These are phyloP conservation scores for Meganola albula DNA, from an alignment of 2,888 invertebrate species.

Conservation along the genomic window DNA sequence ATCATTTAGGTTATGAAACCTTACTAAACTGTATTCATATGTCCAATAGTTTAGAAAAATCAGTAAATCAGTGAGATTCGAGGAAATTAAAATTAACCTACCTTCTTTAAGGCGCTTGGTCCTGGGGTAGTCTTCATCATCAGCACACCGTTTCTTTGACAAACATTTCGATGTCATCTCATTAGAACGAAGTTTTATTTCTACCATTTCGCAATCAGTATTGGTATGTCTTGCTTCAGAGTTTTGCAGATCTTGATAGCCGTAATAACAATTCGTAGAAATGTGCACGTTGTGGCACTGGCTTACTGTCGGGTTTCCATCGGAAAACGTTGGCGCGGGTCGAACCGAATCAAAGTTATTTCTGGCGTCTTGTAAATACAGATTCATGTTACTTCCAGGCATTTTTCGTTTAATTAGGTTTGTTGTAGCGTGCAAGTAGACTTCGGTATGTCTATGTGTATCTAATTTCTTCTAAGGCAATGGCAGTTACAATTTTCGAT, in stretches of 20 bases:
- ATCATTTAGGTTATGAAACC: conserved; percentile 30
- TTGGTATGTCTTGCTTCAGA: conserved; percentile 35
- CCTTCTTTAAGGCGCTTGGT: conserved; percentile 66
- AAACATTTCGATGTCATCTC: conserved; percentile 34
- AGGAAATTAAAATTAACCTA: conserved; percentile 40
- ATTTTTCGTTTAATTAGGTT: conserved; percentile 33
- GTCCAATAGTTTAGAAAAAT: conserved; percentile 8
- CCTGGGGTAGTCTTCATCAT: conserved; percentile 50
- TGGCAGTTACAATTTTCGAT: too few relatives aligned
- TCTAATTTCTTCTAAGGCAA: too few relatives aligned
- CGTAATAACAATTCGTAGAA: conserved; percentile 74
- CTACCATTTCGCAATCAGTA: conserved; percentile 65
- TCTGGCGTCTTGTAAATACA: conserved; percentile 63
- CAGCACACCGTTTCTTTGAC: conserved; percentile 62
- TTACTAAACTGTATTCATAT: conserved; percentile 36
- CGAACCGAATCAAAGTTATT: conserved; percentile 68
- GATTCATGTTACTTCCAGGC: conserved; percentile 63
- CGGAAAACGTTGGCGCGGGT: conserved; percentile 60
- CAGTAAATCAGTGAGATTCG: conserved; percentile 45
- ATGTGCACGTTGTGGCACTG: conserved; percentile 68
- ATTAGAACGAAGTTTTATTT: conserved; percentile 32
- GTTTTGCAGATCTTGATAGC: conserved; percentile 59
- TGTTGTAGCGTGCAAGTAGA: too few relatives aligned
- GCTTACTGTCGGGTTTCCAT: conserved; percentile 54
- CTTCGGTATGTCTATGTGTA: too few relatives aligned